These are phyloP conservation scores for Ophion slaviceki DNA, from an alignment of 2,888 invertebrate species.

Conservation along the genomic window DNA sequence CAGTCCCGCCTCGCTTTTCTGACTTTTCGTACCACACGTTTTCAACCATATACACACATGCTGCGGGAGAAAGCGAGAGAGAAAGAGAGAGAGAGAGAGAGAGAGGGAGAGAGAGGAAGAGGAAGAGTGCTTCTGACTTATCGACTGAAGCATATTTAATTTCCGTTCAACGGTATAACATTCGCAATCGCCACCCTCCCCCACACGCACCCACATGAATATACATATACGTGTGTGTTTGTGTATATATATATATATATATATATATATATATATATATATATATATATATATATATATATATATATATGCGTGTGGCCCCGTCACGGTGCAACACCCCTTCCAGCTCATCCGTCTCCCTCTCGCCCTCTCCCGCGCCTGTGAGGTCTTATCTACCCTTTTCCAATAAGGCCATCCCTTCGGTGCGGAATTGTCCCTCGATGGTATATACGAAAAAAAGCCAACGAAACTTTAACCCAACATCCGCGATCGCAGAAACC, in stretches of 20 bases:
- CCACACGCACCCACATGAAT: conserved; percentile 59
- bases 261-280: too few species aligned
- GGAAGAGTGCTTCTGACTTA: conserved; percentile 78
- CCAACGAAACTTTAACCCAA: conserved; percentile 5
- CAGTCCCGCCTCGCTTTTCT: conserved; percentile 28
- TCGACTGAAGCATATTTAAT: conserved; percentile 84
- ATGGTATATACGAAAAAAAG: conserved; percentile 40
- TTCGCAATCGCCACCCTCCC: conserved; percentile 34
- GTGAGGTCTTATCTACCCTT: conserved; percentile 81
- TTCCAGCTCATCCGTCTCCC: conserved; percentile 27
- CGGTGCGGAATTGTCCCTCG: conserved; percentile 80
- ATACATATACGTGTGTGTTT: conserved; percentile 59
- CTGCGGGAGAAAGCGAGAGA: conserved; percentile 2
- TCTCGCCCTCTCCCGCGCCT: conserved; percentile 33
- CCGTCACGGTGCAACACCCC: conserved; percentile 38
- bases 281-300: too few species aligned
- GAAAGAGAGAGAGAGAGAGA: neutral
- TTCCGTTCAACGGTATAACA: conserved; percentile 79
- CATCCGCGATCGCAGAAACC: neutral
- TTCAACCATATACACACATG: conserved; percentile 33
- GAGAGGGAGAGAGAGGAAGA: neutral
- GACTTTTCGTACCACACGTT: conserved; percentile 47
- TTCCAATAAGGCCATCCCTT: conserved; percentile 81
- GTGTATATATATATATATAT: too few species aligned
- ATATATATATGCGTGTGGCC: too few species aligned